phyloP scores from a whole-genome alignment of 1,140 invertebrate genomes.

The Listronotus oregonensis region DNA sequence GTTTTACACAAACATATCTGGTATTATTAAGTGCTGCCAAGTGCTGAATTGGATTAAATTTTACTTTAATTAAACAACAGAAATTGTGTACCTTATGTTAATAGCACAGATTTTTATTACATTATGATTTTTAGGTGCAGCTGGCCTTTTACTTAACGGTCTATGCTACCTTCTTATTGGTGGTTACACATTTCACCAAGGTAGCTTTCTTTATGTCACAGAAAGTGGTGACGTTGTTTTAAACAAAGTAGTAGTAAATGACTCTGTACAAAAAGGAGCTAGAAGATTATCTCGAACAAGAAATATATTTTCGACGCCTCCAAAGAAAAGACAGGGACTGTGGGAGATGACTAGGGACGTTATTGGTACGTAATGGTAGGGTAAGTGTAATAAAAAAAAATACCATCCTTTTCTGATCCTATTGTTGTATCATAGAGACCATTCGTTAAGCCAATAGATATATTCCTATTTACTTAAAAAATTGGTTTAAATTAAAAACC shows the following conservation, averaged over 20 bases:
- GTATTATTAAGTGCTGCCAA: no score
- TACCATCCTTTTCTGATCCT: not conserved
- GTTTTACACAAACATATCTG: no score
- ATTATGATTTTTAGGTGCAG: slow-evolving; percentile 42
- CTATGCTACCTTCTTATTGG: slow-evolving; percentile 77
- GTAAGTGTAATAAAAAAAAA: no score
- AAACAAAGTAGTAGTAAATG: slow-evolving; percentile 60
- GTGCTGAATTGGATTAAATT: no score
- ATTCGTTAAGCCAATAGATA: no score
- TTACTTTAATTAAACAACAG: no score
- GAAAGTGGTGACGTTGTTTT: slow-evolving; percentile 68
- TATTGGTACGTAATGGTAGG: slow-evolving; percentile 54
- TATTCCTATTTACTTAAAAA: no score
- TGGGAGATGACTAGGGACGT: slow-evolving; percentile 68
- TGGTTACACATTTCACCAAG: slow-evolving; percentile 80
- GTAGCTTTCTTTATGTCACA: slow-evolving; percentile 71
- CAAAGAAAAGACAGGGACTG: slow-evolving; percentile 58
- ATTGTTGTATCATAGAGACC: no score
- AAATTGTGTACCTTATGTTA: no score
- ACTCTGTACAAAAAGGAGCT: slow-evolving; percentile 58
- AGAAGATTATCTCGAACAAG: slow-evolving; percentile 57
- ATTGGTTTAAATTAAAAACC: no score
- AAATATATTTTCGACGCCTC: slow-evolving; percentile 47
- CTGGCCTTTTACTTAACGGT: slow-evolving; percentile 70
- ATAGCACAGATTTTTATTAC: no score